Conservation (phyloP, 2,113 vertebrate genomes). For the Stigmatopora nigra region DNA sequence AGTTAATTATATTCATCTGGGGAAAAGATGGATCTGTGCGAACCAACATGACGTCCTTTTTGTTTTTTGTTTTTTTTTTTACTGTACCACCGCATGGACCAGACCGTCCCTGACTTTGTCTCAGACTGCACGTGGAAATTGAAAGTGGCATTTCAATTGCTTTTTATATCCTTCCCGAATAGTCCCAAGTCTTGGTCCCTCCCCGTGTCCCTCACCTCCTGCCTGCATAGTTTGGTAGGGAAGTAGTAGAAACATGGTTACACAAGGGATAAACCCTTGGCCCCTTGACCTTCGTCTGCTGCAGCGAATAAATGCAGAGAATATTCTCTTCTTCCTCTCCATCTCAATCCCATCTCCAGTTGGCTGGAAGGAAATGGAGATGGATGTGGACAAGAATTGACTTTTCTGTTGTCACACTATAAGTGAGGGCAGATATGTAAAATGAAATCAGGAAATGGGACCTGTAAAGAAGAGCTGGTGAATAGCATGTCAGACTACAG, state of each 20-base stretch:
- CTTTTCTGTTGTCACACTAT: slow-evolving; percentile 8
- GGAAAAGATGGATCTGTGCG: slow-evolving; percentile 61
- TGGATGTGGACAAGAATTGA: slow-evolving; percentile 53
- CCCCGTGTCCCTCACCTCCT: slow-evolving; percentile 41
- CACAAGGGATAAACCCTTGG: slow-evolving; percentile 62
- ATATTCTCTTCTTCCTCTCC: slow-evolving; percentile 46
- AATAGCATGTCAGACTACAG: too few relatives aligned
- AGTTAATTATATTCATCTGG: slow-evolving; percentile 69
- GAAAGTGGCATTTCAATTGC: slow-evolving; percentile 67
- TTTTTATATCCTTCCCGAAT: slow-evolving; percentile 62
- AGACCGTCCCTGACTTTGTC: slow-evolving; percentile 63
- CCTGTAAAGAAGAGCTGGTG: too few relatives aligned
- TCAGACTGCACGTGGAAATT: slow-evolving; percentile 57
- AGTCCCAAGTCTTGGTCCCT: slow-evolving; percentile 43
- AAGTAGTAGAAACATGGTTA: slow-evolving; percentile 49
- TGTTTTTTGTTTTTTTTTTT: slow-evolving; percentile 23
- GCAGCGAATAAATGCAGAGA: slow-evolving; percentile 50
- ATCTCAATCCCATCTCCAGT: slow-evolving; percentile 56
- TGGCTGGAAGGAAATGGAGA: slow-evolving; percentile 57
- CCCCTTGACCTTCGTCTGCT: slow-evolving; percentile 55
- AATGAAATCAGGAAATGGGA: too few relatives aligned
- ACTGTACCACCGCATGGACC: slow-evolving; percentile 61
- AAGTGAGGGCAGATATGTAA: too few relatives aligned
- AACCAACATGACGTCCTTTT: slow-evolving; percentile 53
- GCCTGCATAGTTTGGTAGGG: slow-evolving; percentile 33